These are phyloP conservation scores for Scomber japonicus DNA, from an alignment of 2,113 vertebrate species.

Conservation along the genomic window DNA sequence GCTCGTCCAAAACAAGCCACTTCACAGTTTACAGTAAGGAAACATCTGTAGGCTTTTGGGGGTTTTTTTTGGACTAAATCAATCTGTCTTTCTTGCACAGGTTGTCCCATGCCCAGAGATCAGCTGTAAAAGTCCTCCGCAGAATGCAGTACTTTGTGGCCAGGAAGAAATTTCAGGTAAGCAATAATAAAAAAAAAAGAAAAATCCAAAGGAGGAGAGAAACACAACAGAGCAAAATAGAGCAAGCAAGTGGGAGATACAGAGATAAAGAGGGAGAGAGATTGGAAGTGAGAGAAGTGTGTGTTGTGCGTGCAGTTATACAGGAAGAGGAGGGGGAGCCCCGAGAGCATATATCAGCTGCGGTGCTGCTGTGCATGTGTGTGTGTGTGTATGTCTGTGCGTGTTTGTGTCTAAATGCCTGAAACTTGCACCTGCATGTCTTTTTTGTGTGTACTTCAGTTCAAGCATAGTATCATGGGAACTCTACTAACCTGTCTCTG, in stretches of 20 bases:
- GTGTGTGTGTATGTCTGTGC: conserved; percentile 31
- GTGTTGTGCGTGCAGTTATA: conserved; percentile 43
- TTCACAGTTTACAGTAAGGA: conserved; percentile 24
- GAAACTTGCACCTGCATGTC: conserved; percentile 74
- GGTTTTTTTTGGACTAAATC: too few relatives aligned
- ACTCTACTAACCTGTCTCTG: conserved; percentile 60
- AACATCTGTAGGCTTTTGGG: conserved; percentile 9
- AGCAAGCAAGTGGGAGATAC: neutral
- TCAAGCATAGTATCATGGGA: conserved; percentile 60
- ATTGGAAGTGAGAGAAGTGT: conserved; percentile 6
- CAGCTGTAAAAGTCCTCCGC: conserved; percentile 90
- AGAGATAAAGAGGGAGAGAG: conserved; percentile 44
- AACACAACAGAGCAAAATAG: neutral
- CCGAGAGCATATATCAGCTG: conserved; percentile 56
- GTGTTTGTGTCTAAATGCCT: conserved; percentile 61
- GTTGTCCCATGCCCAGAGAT: conserved; percentile 89
- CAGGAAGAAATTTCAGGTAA: conserved; percentile 92
- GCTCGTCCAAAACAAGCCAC: conserved; percentile 17
- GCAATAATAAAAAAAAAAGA: neutral
- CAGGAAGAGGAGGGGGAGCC: conserved; percentile 48
- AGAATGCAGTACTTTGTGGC: conserved; percentile 94
- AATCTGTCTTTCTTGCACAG: conserved; percentile 72
- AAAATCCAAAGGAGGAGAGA: conserved; percentile 13
- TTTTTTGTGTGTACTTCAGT: conserved; percentile 64
- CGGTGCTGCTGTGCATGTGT: conserved; percentile 28